Conservation (phyloP, 1,140 invertebrate species). For the Cherax quadricarinatus region DNA sequence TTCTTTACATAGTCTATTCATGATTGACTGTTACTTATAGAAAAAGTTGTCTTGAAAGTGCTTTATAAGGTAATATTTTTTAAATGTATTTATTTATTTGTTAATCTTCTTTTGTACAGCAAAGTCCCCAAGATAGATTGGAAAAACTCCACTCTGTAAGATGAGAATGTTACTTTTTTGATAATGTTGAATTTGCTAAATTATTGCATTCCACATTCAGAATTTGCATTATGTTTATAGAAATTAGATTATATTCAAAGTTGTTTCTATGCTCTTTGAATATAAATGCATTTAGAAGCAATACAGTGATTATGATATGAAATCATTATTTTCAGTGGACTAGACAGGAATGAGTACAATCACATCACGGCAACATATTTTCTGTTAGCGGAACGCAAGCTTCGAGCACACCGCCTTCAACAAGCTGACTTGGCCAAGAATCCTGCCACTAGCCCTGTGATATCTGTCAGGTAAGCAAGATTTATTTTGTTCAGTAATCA, state of each 20-base stretch:
- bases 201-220: no score
- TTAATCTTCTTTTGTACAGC: not conserved
- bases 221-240: not conserved
- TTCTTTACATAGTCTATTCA: not conserved
- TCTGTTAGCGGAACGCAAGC: constrained; percentile 94
- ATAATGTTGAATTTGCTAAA: not conserved
- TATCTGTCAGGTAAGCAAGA: constrained; percentile 39
- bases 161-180: not conserved
- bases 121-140: not conserved
- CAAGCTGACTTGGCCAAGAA: constrained; percentile 52
- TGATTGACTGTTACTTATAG: no score
- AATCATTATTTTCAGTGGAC: constrained; percentile 81
- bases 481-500: not conserved
- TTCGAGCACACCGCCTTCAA: constrained; percentile 79
- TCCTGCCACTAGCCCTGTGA: constrained; percentile 28
- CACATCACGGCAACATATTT: constrained; percentile 99
- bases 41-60: no score
- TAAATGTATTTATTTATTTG: not conserved
- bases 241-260: not conserved
- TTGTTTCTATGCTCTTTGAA: not conserved
- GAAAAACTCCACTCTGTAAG: not conserved
- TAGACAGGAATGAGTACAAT: constrained; percentile 98
- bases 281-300: not conserved
- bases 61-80: not conserved
- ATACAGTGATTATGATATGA: not conserved